Conservation (phyloP, 1,140 invertebrate genomes). For the Zaprionus camerounensis region DNA sequence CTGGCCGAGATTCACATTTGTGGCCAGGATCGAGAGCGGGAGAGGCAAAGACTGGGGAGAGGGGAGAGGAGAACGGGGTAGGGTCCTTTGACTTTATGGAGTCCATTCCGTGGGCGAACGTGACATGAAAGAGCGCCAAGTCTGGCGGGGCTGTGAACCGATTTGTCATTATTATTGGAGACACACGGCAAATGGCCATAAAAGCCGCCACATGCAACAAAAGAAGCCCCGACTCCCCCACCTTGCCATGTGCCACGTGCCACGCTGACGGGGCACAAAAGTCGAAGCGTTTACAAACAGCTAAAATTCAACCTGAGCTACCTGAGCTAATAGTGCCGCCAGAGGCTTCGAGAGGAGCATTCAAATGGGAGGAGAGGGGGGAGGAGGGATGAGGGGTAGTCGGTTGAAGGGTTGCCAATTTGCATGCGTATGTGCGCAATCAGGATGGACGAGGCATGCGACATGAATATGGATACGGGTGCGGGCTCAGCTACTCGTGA, state of each 20-base stretch:
- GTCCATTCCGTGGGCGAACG: conserved; percentile 68
- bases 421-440: conserved; percentile 8
- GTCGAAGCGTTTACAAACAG: conserved; percentile 68
- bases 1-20: conserved; percentile 73
- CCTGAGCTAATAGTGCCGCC: conserved; percentile 12
- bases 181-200: conserved; percentile 48
- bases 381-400: background rate
- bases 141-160: conserved; percentile 56
- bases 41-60: background rate
- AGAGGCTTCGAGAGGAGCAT: background rate
- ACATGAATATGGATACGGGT: conserved; percentile 16
- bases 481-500: background rate
- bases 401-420: background rate
- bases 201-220: conserved; percentile 37
- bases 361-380: background rate
- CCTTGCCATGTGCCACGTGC: conserved; percentile 11
- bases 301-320: conserved; percentile 50
- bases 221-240: background rate
- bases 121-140: conserved; percentile 64
- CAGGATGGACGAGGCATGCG: conserved; percentile 20
- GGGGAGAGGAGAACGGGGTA: background rate
- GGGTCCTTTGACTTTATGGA: conserved; percentile 74
- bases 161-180: conserved; percentile 82
- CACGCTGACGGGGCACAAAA: conserved; percentile 44
- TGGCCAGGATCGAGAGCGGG: conserved; percentile 10